phyloP scores from a whole-genome alignment of 2,113 vertebrate species.

The Crocuta crocuta region DNA sequence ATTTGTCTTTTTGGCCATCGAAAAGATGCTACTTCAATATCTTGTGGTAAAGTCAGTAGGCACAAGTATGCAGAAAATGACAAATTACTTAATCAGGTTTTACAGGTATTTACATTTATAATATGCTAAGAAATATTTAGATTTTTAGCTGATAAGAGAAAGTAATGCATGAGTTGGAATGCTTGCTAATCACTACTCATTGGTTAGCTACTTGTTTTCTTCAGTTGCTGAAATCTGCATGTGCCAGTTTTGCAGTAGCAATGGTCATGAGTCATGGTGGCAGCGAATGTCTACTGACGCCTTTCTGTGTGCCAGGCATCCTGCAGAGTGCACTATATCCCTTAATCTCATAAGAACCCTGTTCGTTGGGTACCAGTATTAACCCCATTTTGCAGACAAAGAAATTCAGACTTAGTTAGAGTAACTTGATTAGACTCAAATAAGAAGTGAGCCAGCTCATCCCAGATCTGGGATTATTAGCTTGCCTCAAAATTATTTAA shows the following conservation, averaged over 20 bases:
- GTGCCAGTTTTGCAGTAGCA: neutral
- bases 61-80: neutral
- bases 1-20: neutral
- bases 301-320: neutral
- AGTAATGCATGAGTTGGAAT: neutral
- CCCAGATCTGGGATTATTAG: neutral
- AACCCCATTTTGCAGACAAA: neutral
- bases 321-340: neutral
- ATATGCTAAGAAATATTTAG: neutral
- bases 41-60: neutral
- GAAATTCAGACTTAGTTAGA: neutral
- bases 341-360: neutral
- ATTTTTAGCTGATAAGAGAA: conserved; percentile 33
- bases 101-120: neutral
- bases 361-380: neutral
- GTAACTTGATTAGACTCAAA: neutral
- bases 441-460: neutral
- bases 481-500: conserved; percentile 34
- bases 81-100: neutral
- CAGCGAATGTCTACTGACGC: neutral
- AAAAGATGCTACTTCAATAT: neutral
- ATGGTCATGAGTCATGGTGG: neutral
- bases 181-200: neutral
- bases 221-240: neutral
- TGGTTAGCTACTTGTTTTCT: neutral